Evolutionary conservation across 2,888 invertebrate species (phyloP).

Genomic region (Labia minor): DNA sequence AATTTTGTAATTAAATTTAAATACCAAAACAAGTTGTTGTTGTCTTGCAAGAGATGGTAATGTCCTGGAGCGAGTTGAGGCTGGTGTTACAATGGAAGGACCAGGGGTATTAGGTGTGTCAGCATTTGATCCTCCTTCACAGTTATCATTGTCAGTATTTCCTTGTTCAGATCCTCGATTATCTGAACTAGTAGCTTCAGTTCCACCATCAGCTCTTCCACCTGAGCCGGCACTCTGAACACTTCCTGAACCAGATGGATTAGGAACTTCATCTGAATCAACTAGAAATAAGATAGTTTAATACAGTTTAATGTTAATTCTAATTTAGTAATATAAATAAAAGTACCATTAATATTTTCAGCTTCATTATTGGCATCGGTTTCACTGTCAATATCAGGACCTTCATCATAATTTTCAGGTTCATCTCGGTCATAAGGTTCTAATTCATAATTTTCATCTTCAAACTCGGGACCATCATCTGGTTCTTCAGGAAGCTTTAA

Average conservation of each 20-base stretch:
- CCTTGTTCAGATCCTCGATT: slow-evolving; percentile 16
- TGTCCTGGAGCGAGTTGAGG: slow-evolving; percentile 35
- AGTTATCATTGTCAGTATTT: slow-evolving; percentile 19
- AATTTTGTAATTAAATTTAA: slow-evolving; percentile 18
- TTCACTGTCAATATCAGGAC: slow-evolving; percentile 32
- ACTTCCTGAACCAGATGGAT: slow-evolving; percentile 19
- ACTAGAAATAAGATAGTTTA: slow-evolving; percentile 30
- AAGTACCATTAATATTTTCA: slow-evolving; percentile 38
- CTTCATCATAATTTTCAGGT: slow-evolving; percentile 33
- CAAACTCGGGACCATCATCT: slow-evolving; percentile 32
- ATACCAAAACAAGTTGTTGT: slow-evolving; percentile 39
- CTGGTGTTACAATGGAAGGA: slow-evolving; percentile 34
- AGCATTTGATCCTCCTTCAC: slow-evolving; percentile 17
- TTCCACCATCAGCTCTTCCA: slow-evolving; percentile 25
- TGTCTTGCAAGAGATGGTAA: slow-evolving; percentile 43
- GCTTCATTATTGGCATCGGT: slow-evolving; percentile 48
- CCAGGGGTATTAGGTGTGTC: slow-evolving; percentile 33
- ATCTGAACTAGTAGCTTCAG: slow-evolving; percentile 22
- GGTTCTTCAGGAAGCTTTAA: slow-evolving; percentile 27
- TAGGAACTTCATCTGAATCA: slow-evolving; percentile 19
- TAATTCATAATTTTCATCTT: slow-evolving; percentile 43
- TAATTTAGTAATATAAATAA: background rate
- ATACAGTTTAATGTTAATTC: no score
- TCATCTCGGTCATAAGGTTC: slow-evolving; percentile 36
- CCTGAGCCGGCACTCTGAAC: slow-evolving; percentile 19